Conservation (phyloP, 2,113 vertebrate species). For the Eupsittula cactorum region DNA sequence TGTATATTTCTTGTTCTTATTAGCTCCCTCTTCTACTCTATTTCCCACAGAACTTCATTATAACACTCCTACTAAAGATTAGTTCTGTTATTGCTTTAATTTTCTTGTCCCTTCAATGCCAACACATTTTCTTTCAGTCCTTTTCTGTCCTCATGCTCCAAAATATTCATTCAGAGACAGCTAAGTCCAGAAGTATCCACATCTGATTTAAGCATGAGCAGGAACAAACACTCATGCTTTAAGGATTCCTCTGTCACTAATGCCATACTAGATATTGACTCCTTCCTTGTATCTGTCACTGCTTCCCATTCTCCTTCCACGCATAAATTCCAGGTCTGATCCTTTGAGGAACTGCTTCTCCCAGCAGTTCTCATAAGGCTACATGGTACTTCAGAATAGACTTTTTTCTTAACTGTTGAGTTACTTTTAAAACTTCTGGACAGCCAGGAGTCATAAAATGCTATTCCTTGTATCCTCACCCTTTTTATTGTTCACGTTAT, state of each 20-base stretch:
- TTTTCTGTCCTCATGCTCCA: neutral
- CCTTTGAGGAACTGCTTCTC: neutral
- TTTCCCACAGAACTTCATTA: neutral
- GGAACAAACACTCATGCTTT: neutral
- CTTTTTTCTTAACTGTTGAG: neutral
- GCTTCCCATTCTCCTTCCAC: neutral
- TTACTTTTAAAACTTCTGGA: neutral
- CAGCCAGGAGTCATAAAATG: neutral
- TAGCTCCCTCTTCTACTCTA: neutral
- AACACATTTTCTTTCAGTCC: neutral
- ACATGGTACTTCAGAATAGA: neutral
- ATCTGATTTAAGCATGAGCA: neutral
- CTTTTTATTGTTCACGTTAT: neutral
- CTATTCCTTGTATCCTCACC: neutral
- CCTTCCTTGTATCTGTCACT: neutral
- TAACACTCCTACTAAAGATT: neutral
- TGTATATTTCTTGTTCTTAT: neutral
- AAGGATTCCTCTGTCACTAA: neutral
- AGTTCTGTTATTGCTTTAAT: neutral
- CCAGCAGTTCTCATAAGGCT: neutral
- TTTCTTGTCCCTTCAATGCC: neutral
- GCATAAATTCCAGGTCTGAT: neutral
- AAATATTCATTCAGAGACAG: neutral
- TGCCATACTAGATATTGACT: neutral
- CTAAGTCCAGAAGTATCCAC: neutral